Percentiles rank a stretch among this genome's conserved stretches.
Conservation (phyloP, 2,797 vertebrate genomes). For the Falco rusticolus region DNA sequence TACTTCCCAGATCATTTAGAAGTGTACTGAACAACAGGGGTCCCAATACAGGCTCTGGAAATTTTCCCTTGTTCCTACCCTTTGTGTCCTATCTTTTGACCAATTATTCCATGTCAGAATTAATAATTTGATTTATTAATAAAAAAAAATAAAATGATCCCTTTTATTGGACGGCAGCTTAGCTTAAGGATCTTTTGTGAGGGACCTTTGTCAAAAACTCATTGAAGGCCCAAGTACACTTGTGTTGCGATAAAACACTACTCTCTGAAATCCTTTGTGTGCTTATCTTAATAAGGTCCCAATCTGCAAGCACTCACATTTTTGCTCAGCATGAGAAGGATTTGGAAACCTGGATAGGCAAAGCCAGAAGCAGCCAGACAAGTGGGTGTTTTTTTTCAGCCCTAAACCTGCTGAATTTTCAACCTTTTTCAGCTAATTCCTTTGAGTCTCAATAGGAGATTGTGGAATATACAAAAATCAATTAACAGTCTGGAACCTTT, state of each 20-base stretch:
- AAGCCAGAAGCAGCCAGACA: neutral
- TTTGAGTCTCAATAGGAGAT: neutral
- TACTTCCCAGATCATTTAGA: neutral
- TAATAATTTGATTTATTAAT: neutral
- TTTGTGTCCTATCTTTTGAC: neutral
- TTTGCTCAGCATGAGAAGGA: neutral
- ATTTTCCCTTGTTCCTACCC: neutral
- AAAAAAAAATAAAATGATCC: neutral
- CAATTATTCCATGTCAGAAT: neutral
- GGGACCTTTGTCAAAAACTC: neutral
- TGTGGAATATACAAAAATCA: conserved; percentile 43
- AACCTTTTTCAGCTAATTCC: neutral
- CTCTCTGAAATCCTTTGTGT: neutral
- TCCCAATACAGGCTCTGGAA: neutral
- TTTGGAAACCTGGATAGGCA: neutral
- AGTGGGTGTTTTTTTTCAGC: neutral
- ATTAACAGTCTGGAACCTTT: conserved; percentile 42
- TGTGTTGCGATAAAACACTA: neutral
- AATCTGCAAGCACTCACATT: neutral
- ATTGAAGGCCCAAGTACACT: neutral
- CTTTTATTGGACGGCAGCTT: neutral
- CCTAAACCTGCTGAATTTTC: neutral
- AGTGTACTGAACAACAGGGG: neutral
- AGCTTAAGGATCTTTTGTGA: neutral
- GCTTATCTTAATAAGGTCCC: neutral